Evolutionary conservation across 2,113 vertebrate species (phyloP), one percentile per base, ranked within the genome.

Genomic region (Polypterus senegalus): DNA sequence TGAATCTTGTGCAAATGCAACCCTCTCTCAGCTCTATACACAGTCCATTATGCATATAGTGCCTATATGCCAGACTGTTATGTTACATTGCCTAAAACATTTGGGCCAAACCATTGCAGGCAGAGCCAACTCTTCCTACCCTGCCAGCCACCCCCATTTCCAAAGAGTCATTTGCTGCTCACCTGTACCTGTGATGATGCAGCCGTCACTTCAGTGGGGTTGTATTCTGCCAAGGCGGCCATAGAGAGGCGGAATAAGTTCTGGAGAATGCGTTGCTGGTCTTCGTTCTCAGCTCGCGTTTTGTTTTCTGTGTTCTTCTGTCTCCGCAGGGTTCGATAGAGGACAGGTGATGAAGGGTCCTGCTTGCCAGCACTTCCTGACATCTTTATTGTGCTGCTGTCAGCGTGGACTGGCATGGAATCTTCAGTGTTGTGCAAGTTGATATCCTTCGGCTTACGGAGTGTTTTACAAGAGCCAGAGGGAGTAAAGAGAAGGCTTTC

Each of bases 121-220:
- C n/a, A n/a, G n/a, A n/a, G n/a, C n/a, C n/a, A n/a, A n/a, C n/a
- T n/a, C n/a, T n/a, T n/a, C n/a, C 51, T 6, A 53, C 51, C 6
- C 3, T 54, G 9, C 53, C 53, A 54, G 53, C 9, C 9, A 3
- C 53, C 53, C 53, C 4, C 53, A 3, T 54, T n/a, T n/a, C n/a
- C n/a, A n/a, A n/a, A n/a, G n/a, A n/a, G n/a, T n/a, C n/a, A n/a
- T n/a, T n/a, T 6, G 27, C 47, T 51, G 58, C 74, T 82, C 85
- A 98, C 95, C 90, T 98, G 94, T 47, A 97, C 91, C 0, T 95
- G 92, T 4, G 91, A 86, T 0, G 93, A 95, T 56, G 93, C 90
- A 7, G 91, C 77, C 0, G 88, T 86, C 0, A 94, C 84, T 64
- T 95, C 86, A 0, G 78, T 82, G 2, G 86, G 76, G 64, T 83